A percentile compares a stretch with the other conserved stretches of the same genome.
Conservation (phyloP, 2,113 vertebrate species). For the Noturus placidus region DNA sequence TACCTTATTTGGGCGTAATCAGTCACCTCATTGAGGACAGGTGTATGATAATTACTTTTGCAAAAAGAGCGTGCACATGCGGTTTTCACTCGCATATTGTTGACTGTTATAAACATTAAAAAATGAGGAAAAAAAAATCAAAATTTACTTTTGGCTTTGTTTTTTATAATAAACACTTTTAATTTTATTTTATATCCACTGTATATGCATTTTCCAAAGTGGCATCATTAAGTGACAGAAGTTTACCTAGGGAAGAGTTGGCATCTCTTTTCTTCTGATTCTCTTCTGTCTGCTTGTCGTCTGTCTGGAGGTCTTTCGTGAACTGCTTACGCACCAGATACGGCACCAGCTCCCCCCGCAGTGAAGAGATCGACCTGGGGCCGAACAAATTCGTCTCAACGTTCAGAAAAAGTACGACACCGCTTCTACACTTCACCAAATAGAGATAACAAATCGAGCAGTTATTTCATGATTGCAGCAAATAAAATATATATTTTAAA, state of each 20-base stretch:
- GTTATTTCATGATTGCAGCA: background rate
- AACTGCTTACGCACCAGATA: constrained; percentile 95
- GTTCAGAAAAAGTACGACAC: background rate
- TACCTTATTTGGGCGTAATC: background rate
- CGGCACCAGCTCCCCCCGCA: constrained; percentile 91
- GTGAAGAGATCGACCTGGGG: constrained; percentile 87
- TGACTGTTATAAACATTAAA: background rate
- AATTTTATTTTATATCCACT: background rate
- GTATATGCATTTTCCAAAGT: background rate
- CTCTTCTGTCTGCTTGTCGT: constrained; percentile 77
- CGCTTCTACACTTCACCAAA: background rate
- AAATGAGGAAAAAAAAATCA: too few species aligned
- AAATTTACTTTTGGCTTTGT: background rate
- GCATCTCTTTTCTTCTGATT: constrained; percentile 79
- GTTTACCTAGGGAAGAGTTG: constrained; percentile 52
- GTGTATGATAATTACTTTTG: background rate
- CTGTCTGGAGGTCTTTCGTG: constrained; percentile 74
- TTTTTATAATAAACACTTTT: too few species aligned
- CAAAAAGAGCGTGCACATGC: background rate
- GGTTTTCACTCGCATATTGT: too few species aligned
- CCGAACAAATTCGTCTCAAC: background rate
- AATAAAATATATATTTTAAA: background rate
- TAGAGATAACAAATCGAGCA: background rate
- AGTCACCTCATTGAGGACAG: background rate
- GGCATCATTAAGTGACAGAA: background rate